Evolutionary conservation across 2,797 vertebrate species (phyloP), one percentile per base, ranked within the genome.

Genomic region (Phataginus tricuspis): DNA sequence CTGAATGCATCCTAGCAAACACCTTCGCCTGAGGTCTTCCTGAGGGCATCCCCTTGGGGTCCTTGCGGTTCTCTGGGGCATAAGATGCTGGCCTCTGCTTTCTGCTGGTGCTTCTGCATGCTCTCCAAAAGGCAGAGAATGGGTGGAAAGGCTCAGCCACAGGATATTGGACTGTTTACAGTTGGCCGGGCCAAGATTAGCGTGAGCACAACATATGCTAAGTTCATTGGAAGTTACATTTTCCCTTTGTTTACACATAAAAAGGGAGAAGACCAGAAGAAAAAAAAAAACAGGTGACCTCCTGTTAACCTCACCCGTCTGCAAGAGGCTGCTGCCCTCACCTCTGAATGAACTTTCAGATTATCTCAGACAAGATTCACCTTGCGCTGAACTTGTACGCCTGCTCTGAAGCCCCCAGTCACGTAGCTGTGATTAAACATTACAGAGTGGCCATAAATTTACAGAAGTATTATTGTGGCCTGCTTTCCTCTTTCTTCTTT

Each of bases 261-360:
- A 95, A 96, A 95, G 90, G 75, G 94, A 90, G 94, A 97, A 96
- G 96, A 97, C 97, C 97, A 97, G 97, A 97, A 92, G 39, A 29
- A 27, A 66, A 49, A 92, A 96, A 74, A 97, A 91, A 93, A 96
- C 95, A 96, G 97, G 96, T 98, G 98, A 98, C 98, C 98, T 98
- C 96, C 80, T 89, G 90, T 96, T 98, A 97, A 98, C 98, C 99
- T 99, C 99, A 95, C 97, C 98, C 77, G 98, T 98, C 98, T 98
- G 97, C 88, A 98, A 98, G 98, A 98, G 98, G 98, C 98, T 97
- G 98, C 98, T 74, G 98, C 99, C 98, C 99, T 99, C 99, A 99
- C 99, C 99, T 99, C 99, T 96, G 96, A 80, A 64, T 99, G 99
- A 99, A 99, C 99, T 99, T 99, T 98, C 98, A 98, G 98, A 98